Evolutionary conservation across 2,113 vertebrate species (phyloP), one percentile per base, ranked within the genome.

Genomic region (Campylomormyrus tamandua): DNA sequence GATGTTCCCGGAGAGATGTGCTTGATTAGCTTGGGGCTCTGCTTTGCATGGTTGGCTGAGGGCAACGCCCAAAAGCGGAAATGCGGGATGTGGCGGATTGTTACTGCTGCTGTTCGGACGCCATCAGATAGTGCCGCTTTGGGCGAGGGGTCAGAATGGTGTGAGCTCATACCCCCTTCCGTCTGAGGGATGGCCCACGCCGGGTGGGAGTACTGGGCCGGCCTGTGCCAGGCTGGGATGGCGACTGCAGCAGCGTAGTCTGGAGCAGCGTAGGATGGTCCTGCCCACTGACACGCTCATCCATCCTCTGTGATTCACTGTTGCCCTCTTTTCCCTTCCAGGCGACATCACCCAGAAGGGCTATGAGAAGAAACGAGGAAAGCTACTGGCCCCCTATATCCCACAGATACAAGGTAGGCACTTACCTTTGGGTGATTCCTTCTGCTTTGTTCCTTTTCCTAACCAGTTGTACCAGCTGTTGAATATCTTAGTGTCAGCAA

Each of bases 301-400:
- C 92, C 93, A 92, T 42, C 92, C 92, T 92, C 58, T 92, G 88
- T 90, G 74, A 92, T 90, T 92, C 62, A 90, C 50, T 91, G 88
- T 70, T 87, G 92, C 91, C 91, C 87, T 94, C 85, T 94, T 89
- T 94, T 66, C 93, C 90, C 93, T 90, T 93, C 50, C 94, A 97
- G 96, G 96, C 90, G 96, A 97, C 94, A 96, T 97, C 94, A 97
- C 96, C 92, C 96, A 97, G 94, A 97, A 97, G 94, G 96, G 96
- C 92, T 97, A 97, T 93, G 96, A 97, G 94, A 97, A 97, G 95
- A 97, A 97, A 93, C 94, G 95, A 94, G 94, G 95, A 87, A 97
- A 97, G 93, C 94, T 97, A 91, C 91, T 97, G 92, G 96, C 96
- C 13, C 95, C 96, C 13, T 97, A 95, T 92, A 95, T 96, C 93